Conservation (phyloP, 2,888 invertebrate genomes). For the Chymomyza fuscimana region DNA sequence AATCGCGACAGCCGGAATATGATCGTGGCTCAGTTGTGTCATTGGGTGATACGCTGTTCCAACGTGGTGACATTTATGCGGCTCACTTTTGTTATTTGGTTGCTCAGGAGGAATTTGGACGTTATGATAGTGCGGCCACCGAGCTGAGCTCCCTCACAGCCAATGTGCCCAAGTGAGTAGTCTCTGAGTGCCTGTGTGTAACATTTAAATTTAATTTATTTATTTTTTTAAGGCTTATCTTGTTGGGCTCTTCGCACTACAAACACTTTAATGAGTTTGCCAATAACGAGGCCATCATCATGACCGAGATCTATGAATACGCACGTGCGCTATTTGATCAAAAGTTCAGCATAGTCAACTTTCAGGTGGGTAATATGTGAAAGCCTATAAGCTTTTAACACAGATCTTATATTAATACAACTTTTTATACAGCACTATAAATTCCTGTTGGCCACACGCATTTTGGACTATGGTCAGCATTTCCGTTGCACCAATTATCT, state of each 20-base stretch:
- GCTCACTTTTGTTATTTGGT: conserved; percentile 98
- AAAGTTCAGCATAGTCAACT: conserved; percentile 86
- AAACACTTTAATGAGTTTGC: conserved; percentile 85
- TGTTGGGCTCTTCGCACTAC: conserved; percentile 88
- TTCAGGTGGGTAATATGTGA: conserved; percentile 82
- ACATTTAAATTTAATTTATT: neutral
- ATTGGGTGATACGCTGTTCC: conserved; percentile 85
- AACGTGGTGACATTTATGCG: conserved; percentile 91
- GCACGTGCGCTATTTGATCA: conserved; percentile 90
- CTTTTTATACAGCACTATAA: conserved; percentile 86
- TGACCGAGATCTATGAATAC: conserved; percentile 97
- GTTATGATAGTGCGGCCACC: conserved; percentile 73
- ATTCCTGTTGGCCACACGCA: conserved; percentile 87
- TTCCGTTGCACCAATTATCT: conserved; percentile 84
- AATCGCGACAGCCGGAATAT: conserved; percentile 86
- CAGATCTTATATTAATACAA: conserved; percentile 4
- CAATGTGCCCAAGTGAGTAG: conserved; percentile 68
- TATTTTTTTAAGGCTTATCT: conserved; percentile 83
- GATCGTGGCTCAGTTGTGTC: conserved; percentile 89
- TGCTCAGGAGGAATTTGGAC: conserved; percentile 81
- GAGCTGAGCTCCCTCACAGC: conserved; percentile 71
- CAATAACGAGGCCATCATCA: conserved; percentile 91
- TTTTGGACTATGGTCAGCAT: conserved; percentile 90
- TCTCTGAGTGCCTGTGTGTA: neutral
- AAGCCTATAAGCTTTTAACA: neutral